Evolutionary conservation across 2,797 vertebrate genomes (phyloP), one percentile per base, ranked within the genome.

Genomic region (Spondyliosoma cantharus): DNA sequence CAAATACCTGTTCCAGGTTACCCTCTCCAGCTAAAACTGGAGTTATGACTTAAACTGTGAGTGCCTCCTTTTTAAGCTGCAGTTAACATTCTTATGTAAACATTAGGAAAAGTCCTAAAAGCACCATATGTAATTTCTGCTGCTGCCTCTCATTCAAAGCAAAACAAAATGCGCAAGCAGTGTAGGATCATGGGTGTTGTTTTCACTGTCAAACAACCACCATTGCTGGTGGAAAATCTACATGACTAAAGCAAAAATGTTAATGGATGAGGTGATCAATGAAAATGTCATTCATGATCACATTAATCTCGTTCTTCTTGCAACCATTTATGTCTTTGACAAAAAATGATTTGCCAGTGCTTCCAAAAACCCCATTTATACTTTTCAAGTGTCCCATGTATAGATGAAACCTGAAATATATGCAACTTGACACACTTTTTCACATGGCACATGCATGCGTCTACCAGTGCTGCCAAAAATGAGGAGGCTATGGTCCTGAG

Each of bases 1-100:
- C 60, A 80, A 91, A 89, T 90, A 82, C 86, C 84, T 81, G 60
- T 25, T 68, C 48, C 76, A 72, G 65, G 61, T 83, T 52, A 45
- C 77, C 63, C 79, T 57, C 76, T 73, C 82, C 62, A 72, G 65
- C 82, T 62, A 68, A 15, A 72, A 57, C 43, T 42, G 49, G 49
- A 80, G 13, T 37, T 59, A 15, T 24, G 70, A 57, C 73, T 78
- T 48, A 52, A 57, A 37, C 24, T 56, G 71, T 45, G 25, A 52
- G 60, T 4, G 17, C 57, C 43, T n/a, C 54, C 58, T 54, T 62
- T 70, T 70, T 48, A n/a, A 52, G 25, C 37, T 37, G 45, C 12
- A 64, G 45, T 20, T 25, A 49, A 43, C 16, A 13, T 42, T 58
- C 52, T 22, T 15, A 16, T 43, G 5, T 25, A 42, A 67, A 37